Conservation (phyloP, 2,113 vertebrate species). For the Labrus mixtus region DNA sequence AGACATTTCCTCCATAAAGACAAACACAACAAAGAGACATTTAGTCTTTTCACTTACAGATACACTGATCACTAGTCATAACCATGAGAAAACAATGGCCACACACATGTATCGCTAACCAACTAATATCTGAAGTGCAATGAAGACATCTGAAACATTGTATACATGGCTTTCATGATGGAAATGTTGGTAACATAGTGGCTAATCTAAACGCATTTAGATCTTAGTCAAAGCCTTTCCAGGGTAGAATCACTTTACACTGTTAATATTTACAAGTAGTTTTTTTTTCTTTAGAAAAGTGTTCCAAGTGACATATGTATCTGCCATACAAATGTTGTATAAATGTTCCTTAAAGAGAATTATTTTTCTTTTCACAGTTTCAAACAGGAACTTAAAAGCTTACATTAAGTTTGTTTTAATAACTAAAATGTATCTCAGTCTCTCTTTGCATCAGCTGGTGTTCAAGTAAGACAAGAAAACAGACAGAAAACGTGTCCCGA, state of each 20-base stretch:
- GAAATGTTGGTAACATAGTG: constrained; percentile 24
- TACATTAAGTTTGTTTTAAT: constrained; percentile 20
- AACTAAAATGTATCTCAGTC: constrained; percentile 33
- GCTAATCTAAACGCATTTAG: constrained; percentile 78
- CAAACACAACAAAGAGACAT: constrained; percentile 58
- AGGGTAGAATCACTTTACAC: constrained; percentile 86
- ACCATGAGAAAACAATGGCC: constrained; percentile 44
- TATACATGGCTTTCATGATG: constrained; percentile 37
- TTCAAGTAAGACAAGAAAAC: constrained; percentile 86
- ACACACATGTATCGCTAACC: constrained; percentile 35
- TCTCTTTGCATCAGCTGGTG: constrained; percentile 82
- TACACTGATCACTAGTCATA: constrained; percentile 53
- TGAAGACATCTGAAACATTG: constrained; percentile 57
- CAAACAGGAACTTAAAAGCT: constrained; percentile 79
- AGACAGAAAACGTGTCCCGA: constrained; percentile 82
- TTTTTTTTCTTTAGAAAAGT: constrained; percentile 88
- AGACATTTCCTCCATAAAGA: constrained; percentile 53
- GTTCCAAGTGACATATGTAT: constrained; percentile 91
- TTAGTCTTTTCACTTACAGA: constrained; percentile 54
- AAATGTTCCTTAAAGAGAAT: constrained; percentile 84
- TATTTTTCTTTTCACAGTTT: constrained; percentile 85
- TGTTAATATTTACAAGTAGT: constrained; percentile 89
- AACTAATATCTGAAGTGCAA: constrained; percentile 51
- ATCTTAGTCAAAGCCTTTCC: constrained; percentile 86
- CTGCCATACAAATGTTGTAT: constrained; percentile 92